These are phyloP conservation scores for Empidonax alnorum DNA, from an alignment of 2,113 vertebrate genomes.

Conservation along the genomic window DNA sequence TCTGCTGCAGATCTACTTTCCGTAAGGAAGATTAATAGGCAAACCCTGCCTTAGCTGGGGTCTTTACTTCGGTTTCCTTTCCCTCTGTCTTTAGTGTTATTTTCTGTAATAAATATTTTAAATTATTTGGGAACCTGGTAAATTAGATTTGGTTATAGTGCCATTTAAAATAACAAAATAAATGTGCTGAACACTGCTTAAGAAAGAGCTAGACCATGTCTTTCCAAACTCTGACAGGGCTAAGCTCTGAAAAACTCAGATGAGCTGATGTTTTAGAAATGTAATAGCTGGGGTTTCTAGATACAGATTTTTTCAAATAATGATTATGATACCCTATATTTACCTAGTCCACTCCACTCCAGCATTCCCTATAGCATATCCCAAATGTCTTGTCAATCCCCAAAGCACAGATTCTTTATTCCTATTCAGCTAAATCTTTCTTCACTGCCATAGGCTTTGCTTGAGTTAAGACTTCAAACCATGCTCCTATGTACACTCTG, in stretches of 20 bases:
- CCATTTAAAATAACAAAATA: constrained; percentile 8
- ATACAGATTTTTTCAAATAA: neutral
- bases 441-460: neutral
- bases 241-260: neutral
- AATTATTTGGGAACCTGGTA: neutral
- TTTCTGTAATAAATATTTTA: neutral
- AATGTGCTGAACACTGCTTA: neutral
- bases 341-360: neutral
- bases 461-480: constrained; percentile 17
- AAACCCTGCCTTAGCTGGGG: neutral
- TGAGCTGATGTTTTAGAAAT: neutral
- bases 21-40: neutral
- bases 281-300: neutral
- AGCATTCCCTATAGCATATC: neutral
- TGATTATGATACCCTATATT: neutral
- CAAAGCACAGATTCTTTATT: neutral
- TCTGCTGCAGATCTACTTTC: neutral
- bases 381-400: neutral
- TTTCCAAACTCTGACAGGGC: neutral
- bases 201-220: neutral
- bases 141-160: neutral
- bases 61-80: neutral
- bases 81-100: neutral
- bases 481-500: neutral
- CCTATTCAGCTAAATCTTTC: neutral